phyloP scores from a whole-genome alignment of 2,113 vertebrate species.

The Ageneiosus marmoratus region DNA sequence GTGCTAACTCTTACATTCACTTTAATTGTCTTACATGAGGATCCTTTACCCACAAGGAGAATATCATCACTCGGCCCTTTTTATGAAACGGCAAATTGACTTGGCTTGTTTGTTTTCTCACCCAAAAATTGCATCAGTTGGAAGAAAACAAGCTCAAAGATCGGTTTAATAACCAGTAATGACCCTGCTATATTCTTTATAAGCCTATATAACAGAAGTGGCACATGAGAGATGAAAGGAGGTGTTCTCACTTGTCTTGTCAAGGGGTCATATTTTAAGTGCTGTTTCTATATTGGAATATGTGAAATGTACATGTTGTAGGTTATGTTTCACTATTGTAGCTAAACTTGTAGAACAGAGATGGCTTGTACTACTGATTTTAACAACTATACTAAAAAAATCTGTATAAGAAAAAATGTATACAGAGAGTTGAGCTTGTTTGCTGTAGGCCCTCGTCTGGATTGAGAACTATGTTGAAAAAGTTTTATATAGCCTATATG shows the following conservation, averaged over 20 bases:
- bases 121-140: neutral
- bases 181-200: constrained; percentile 62
- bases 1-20: neutral
- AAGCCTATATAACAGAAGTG: constrained; percentile 8
- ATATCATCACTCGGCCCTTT: neutral
- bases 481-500: constrained; percentile 64
- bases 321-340: constrained; percentile 87
- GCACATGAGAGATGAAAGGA: constrained; percentile 31
- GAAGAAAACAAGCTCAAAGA: neutral
- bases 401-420: constrained; percentile 71
- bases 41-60: constrained; percentile 19
- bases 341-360: constrained; percentile 85
- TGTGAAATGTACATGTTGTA: constrained; percentile 88
- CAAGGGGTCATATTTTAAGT: constrained; percentile 76
- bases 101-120: neutral
- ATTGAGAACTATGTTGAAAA: constrained; percentile 76
- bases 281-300: constrained; percentile 81
- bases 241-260: constrained; percentile 70
- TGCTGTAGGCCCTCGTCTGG: constrained; percentile 81
- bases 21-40: constrained; percentile 7
- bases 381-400: constrained; percentile 79
- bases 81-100: neutral
- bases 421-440: constrained; percentile 80
- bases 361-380: constrained; percentile 90
- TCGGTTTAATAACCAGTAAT: neutral